Conservation (phyloP, 1,140 invertebrate genomes). For the Pomacea maculata region DNA sequence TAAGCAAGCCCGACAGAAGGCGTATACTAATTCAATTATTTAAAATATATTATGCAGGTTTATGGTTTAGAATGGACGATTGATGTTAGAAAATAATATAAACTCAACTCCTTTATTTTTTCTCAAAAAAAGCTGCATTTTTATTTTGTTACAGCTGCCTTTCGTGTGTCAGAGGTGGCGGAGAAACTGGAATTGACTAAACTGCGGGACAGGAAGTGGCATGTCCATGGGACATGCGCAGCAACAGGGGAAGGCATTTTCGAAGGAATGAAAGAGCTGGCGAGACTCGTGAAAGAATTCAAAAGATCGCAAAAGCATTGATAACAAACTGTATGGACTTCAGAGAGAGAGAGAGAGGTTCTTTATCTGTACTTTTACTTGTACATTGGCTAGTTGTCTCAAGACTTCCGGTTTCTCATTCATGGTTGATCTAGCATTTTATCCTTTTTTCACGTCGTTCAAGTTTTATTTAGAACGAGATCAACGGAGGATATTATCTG, state of each 20-base stretch:
- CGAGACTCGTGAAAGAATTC: conserved; percentile 49
- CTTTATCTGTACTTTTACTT: background rate
- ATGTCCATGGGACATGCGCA: conserved; percentile 52
- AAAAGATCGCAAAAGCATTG: conserved; percentile 17
- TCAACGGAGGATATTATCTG: background rate
- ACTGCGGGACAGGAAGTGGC: conserved; percentile 47
- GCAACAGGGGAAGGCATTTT: conserved; percentile 55
- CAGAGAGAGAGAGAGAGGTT: background rate
- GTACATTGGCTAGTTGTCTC: background rate
- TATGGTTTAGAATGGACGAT: too few species aligned
- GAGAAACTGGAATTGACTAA: conserved; percentile 44
- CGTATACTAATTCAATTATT: too few species aligned
- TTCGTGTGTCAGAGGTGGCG: conserved; percentile 38
- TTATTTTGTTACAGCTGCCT: conserved; percentile 34
- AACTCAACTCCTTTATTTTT: background rate
- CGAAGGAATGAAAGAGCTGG: conserved; percentile 52
- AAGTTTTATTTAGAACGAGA: background rate
- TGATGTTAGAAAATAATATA: too few species aligned
- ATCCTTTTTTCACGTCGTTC: background rate
- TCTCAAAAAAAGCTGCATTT: background rate
- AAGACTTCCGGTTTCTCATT: background rate
- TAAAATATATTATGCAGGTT: too few species aligned
- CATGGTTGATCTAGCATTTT: background rate
- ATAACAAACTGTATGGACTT: background rate
- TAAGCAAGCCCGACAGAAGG: too few species aligned